Evolutionary conservation across 2,797 vertebrate genomes (phyloP).

Genomic region (Choloepus didactylus): DNA sequence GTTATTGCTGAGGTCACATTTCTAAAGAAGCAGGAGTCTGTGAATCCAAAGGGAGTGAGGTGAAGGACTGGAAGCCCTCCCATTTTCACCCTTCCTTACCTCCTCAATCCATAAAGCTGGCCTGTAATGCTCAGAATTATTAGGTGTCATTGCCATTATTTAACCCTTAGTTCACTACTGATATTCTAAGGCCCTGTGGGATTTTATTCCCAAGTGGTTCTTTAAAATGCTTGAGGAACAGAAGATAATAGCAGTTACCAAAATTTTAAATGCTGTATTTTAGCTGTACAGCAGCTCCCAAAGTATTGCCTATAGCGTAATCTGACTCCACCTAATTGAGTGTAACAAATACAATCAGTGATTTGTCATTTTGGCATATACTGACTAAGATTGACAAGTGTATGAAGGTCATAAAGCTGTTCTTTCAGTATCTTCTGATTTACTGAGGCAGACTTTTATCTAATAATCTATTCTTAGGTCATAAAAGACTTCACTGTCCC

Average conservation of each 20-base stretch:
- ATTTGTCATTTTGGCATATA: background rate
- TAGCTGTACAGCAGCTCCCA: background rate
- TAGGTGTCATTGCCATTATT: background rate
- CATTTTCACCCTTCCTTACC: background rate
- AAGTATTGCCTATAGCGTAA: background rate
- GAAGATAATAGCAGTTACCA: background rate
- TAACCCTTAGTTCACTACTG: background rate
- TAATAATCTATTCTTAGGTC: background rate
- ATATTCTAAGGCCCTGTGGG: background rate
- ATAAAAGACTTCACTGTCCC: background rate
- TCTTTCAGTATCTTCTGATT: background rate
- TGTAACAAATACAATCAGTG: background rate
- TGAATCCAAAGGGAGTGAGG: background rate
- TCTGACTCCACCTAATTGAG: background rate
- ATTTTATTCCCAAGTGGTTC: background rate
- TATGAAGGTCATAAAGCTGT: background rate
- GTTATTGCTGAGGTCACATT: background rate
- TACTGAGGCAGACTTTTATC: background rate
- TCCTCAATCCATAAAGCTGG: background rate
- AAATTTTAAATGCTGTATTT: background rate
- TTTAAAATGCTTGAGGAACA: background rate
- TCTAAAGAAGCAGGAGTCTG: background rate
- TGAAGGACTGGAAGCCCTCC: background rate
- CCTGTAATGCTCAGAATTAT: background rate
- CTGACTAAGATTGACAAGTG: background rate